Evolutionary conservation across 2,113 vertebrate genomes (phyloP).

Genomic region (Clinocottus analis): DNA sequence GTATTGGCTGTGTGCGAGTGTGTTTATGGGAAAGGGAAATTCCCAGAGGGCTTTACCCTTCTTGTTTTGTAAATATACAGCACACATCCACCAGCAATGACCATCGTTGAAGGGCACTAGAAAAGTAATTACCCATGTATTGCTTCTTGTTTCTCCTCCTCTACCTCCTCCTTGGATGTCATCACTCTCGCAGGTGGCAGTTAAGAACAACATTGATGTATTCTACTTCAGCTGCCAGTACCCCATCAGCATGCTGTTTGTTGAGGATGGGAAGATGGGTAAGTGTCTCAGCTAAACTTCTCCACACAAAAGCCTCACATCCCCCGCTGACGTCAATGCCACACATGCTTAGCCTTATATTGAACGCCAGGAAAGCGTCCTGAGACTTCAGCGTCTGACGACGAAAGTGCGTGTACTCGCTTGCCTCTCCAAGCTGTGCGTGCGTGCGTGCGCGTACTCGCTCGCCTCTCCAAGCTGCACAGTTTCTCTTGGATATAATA

Average conservation of each 20-base stretch:
- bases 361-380: too few species aligned
- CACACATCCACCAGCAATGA: conserved; percentile 7
- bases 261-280: conserved; percentile 99
- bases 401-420: too few species aligned
- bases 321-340: conserved; percentile 39
- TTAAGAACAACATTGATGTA: conserved; percentile 99
- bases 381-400: too few species aligned
- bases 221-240: conserved; percentile 99
- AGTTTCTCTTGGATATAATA: conserved; percentile 15
- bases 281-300: conserved; percentile 74
- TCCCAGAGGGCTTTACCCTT: not conserved
- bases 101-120: conserved; percentile 47
- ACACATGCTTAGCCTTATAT: too few species aligned
- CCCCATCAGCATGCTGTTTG: conserved; percentile 95
- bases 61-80: conserved; percentile 32
- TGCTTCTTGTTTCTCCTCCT: conserved; percentile 39
- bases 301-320: conserved; percentile 30
- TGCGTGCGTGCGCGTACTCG: not conserved
- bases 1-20: not conserved
- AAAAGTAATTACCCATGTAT: conserved; percentile 59
- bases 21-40: not conserved
- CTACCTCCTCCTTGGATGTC: conserved; percentile 24
- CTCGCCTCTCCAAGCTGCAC: conserved; percentile 1
- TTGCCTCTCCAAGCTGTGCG: too few species aligned
- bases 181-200: conserved; percentile 87